Base-by-base conservation (phyloP, 2,888 invertebrate genomes). In the Alviniconcha strummeri region DNA sequence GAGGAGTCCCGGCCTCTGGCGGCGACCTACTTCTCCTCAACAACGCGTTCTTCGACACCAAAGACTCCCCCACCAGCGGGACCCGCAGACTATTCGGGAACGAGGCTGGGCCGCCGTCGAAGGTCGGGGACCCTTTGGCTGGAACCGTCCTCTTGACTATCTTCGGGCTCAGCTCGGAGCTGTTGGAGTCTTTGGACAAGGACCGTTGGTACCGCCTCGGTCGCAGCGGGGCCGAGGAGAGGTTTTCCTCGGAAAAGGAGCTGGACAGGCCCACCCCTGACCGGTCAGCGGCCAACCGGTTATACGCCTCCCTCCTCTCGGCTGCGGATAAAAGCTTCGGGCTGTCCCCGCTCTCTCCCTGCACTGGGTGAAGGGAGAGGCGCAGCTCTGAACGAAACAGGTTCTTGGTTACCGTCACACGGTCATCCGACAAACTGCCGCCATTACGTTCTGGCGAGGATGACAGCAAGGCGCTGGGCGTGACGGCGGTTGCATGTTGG, bases 181-280 rank as follows among this genome's bases (percentile, higher is more conserved):
- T 69, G 9, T 56, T 55, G 9, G 80, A 80, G n/a, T 80, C 69
- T 80, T 55, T 69, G 54, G 80, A 80, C 52, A 80, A 11, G 0
- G 80, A 69, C n/a, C 19, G 69, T n/a, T 71, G 54, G 54, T 54
- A 67, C 55, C 69, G 60, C 7, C 55, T 80, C n/a, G 13, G 55
- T 54, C 55, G 52, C 4, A 60, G 69, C 0, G n/a, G 36, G 5
- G 80, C 15, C 6, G 80, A 55, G 1, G 69, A 69, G 5, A 52
- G 0, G 11, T 15, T 54, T 3, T 80, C 69, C 9, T 80, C 69
- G 5, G 80, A 80, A n/a, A 54, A n/a, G 8, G 55, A 80, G 17
- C 9, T 11, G 11, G 6, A 8, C 5, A 57, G 52, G 64, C 57
- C 15, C 11, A 60, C 8, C 60, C 13, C 9, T 60, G 78, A 60